phyloP scores from a whole-genome alignment of 2,888 invertebrate species.

The Aplocera efformata region DNA sequence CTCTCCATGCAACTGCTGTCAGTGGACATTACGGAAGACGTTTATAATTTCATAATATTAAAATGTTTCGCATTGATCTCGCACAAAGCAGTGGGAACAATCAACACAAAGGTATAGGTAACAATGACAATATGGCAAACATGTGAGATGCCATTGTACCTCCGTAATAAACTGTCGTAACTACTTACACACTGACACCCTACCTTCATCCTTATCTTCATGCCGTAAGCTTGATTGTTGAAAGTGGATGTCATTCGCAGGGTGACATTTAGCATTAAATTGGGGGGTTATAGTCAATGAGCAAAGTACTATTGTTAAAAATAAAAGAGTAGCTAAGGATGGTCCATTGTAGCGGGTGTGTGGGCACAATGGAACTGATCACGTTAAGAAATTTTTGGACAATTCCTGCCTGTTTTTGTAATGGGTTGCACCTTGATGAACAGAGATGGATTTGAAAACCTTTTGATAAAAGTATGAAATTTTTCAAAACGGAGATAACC shows the following conservation, averaged over 20 bases:
- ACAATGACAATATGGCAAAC: conserved; percentile 79
- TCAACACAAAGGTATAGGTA: conserved; percentile 72
- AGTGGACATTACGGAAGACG: conserved; percentile 66
- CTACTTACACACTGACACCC: conserved; percentile 6
- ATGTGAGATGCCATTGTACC: conserved; percentile 58
- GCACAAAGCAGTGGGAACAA: conserved; percentile 66
- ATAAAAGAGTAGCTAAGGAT: conserved; percentile 78
- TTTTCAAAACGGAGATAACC: no score
- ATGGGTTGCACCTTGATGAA: conserved; percentile 75
- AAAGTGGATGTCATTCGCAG: background rate
- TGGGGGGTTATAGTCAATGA: conserved; percentile 55
- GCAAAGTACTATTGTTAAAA: conserved; percentile 70
- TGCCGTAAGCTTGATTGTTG: conserved; percentile 24
- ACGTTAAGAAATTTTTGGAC: conserved; percentile 76
- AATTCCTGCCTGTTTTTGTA: conserved; percentile 75
- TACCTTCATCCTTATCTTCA: conserved; percentile 3
- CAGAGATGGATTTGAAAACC: conserved; percentile 54
- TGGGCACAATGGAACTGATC: conserved; percentile 65
- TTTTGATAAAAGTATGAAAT: no score
- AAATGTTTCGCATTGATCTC: conserved; percentile 78
- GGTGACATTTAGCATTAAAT: conserved; percentile 18
- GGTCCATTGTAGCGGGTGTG: conserved; percentile 78
- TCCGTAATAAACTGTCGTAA: conserved; percentile 33
- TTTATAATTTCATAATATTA: conserved; percentile 80
- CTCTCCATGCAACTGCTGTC: conserved; percentile 32